Evolutionary conservation across 1,140 invertebrate species (phyloP), one percentile per base, ranked within the genome.

Genomic region (Cheumatopsyche charites): DNA sequence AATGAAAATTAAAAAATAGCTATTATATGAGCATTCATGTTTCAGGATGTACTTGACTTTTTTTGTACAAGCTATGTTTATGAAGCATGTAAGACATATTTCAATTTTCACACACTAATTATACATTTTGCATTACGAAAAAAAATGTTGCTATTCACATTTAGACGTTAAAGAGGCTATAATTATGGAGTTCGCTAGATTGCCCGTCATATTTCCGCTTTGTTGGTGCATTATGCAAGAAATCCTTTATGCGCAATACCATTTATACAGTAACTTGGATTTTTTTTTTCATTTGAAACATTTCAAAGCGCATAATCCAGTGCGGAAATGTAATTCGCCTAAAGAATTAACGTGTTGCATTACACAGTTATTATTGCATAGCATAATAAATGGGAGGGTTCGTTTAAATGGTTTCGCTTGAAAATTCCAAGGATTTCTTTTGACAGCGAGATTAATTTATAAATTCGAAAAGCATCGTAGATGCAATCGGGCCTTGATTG

Each of bases 161-260:
- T 36, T 41, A 63, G 62, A 41, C 62, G 29, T 17, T 63, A 63
- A 63, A 63, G 62, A 42, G 41, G 43, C 43, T 21, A n/a, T 66
- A 66, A 66, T 66, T 66, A 63, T 25, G 19, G 29, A 12, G 11
- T 63, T 19, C 13, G 19, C 42, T 43, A 42, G 63, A 66, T 66
- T 47, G 63, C 13, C 43, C 26, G 63, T 66, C 63, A 47, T 45
- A 21, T 58, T 58, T 19, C 42, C 36, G 29, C n/a, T n/a, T 36
- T 42, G 42, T 12, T 23, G 63, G 15, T 66, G 63, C 63, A 66
- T 66, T 66, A 66, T 66, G 63, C 63, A 66, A 47, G 41, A n/a
- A n/a, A 26, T 13, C 41, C 63, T 66, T 66, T 66, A 21, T 66
- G 42, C 21, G 23, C 41, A 58, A 58, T 58, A n/a, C 19, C 55